A percentile compares a stretch with the other conserved stretches of the same genome.
phyloP scores from a whole-genome alignment of 1,140 invertebrate species.

The Telenomus remus region DNA sequence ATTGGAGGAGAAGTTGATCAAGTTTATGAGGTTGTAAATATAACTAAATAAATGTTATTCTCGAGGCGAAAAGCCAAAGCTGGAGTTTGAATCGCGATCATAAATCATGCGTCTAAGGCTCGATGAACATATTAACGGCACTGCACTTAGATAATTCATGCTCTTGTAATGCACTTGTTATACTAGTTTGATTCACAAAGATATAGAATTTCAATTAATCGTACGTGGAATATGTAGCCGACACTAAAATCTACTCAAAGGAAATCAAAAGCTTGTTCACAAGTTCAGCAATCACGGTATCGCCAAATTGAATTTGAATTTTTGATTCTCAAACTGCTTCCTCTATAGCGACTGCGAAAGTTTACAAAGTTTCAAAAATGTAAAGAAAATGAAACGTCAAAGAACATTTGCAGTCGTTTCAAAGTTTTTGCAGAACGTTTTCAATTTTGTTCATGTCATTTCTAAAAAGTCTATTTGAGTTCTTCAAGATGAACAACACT shows the following conservation, averaged over 20 bases:
- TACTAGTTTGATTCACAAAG: conserved; percentile 54
- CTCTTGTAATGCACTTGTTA: conserved; percentile 52
- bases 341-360: too few relatives aligned
- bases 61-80: conserved; percentile 9
- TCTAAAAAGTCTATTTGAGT: too few relatives aligned
- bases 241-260: conserved; percentile 41
- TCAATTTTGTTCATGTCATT: too few relatives aligned
- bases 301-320: conserved; percentile 24
- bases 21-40: conserved; percentile 36
- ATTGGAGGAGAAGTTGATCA: conserved; percentile 16
- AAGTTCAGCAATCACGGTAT: conserved; percentile 26
- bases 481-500: too few relatives aligned
- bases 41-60: conserved; percentile 31
- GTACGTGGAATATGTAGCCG: conserved; percentile 22
- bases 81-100: conserved; percentile 40
- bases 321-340: too few relatives aligned
- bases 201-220: conserved; percentile 57
- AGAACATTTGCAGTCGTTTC: too few relatives aligned
- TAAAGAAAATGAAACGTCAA: too few relatives aligned
- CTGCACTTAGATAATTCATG: conserved; percentile 51
- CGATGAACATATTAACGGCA: conserved; percentile 51
- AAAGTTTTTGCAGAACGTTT: too few relatives aligned
- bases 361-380: too few relatives aligned
- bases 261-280: conserved; percentile 35
- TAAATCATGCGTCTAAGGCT: conserved; percentile 50